Conservation (phyloP, 2,888 invertebrate genomes). For the Suillia variegata region DNA sequence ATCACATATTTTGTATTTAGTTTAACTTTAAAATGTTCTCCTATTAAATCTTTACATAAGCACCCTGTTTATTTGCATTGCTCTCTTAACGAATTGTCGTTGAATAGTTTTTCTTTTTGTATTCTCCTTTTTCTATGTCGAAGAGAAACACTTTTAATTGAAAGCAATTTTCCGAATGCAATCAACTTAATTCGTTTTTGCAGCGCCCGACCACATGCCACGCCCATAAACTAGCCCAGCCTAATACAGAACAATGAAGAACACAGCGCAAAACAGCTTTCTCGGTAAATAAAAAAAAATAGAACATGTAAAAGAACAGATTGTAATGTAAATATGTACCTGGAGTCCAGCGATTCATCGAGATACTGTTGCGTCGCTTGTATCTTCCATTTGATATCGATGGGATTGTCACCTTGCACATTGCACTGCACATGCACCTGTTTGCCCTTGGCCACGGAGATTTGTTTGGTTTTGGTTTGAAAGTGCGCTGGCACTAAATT, state of each 20-base stretch:
- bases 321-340: slow-evolving; percentile 64
- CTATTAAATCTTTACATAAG: neutral
- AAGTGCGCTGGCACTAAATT: slow-evolving; percentile 78
- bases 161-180: slow-evolving; percentile 45
- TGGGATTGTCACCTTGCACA: slow-evolving; percentile 84
- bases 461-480: slow-evolving; percentile 79
- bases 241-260: slow-evolving; percentile 15
- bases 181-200: slow-evolving; percentile 44
- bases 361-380: slow-evolving; percentile 73
- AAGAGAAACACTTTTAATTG: slow-evolving; percentile 46
- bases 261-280: neutral
- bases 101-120: neutral
- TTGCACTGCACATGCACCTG: slow-evolving; percentile 85
- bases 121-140: no score
- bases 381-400: slow-evolving; percentile 83
- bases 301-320: slow-evolving; percentile 8
- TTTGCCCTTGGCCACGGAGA: slow-evolving; percentile 81
- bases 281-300: neutral
- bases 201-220: neutral
- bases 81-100: neutral
- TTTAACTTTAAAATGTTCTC: no score
- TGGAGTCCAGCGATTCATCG: slow-evolving; percentile 73
- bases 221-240: neutral
- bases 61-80: neutral
- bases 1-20: no score